A percentile compares a stretch with the other conserved stretches of the same genome.
These are phyloP conservation scores for Kuschelorhynchus macadamiae DNA, from an alignment of 2,888 invertebrate species.

Conservation along the genomic window DNA sequence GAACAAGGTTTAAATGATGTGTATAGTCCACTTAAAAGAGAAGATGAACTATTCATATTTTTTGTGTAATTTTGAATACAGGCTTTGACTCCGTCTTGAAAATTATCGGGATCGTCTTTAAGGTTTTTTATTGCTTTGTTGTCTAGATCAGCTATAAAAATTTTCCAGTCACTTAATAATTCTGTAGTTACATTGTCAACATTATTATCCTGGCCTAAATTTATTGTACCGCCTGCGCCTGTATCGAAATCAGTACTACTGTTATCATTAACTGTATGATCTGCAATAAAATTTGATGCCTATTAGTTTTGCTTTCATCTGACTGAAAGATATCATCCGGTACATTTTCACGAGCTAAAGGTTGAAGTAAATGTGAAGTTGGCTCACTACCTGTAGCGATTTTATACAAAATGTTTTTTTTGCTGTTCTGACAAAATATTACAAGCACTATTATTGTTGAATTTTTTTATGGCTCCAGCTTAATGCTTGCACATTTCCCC, in stretches of 20 bases:
- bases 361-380: slow-evolving; percentile 7
- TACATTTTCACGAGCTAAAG: too few relatives aligned
- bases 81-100: neutral
- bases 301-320: neutral
- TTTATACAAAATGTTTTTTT: slow-evolving; percentile 10
- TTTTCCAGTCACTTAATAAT: slow-evolving; percentile 11
- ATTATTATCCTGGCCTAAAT: too few relatives aligned
- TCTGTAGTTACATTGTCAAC: neutral
- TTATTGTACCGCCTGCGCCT: too few relatives aligned
- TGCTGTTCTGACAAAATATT: slow-evolving; percentile 18
- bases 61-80: neutral
- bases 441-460: slow-evolving; percentile 4
- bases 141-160: neutral
- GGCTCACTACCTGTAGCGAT: slow-evolving; percentile 4
- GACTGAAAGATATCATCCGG: too few relatives aligned
- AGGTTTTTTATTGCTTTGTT: neutral
- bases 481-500: slow-evolving; percentile 15
- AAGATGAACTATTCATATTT: slow-evolving; percentile 20
- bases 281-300: neutral
- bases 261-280: too few relatives aligned
- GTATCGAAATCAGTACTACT: neutral
- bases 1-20: slow-evolving; percentile 15
- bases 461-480: slow-evolving; percentile 7
- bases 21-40: slow-evolving; percentile 14
- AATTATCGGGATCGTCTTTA: slow-evolving; percentile 12